These are phyloP conservation scores for Plodia interpunctella DNA, from an alignment of 1,140 invertebrate species.

Conservation along the genomic window DNA sequence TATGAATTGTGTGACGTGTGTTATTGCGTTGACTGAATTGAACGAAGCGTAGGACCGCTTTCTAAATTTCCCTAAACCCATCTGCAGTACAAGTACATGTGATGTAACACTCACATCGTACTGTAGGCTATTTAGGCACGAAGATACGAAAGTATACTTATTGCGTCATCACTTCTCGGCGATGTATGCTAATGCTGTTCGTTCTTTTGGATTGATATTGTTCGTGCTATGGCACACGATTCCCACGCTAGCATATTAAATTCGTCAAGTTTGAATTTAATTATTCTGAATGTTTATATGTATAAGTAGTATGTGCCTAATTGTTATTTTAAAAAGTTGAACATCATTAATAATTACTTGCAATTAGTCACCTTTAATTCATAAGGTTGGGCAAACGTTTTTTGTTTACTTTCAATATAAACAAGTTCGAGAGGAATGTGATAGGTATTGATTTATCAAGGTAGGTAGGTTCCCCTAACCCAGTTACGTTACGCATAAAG, in stretches of 20 bases:
- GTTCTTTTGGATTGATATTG: neutral
- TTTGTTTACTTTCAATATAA: neutral
- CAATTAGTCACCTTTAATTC: no score
- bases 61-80: slow-evolving; percentile 39
- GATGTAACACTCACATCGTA: slow-evolving; percentile 31
- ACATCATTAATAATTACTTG: no score
- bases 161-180: slow-evolving; percentile 16
- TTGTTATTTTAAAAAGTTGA: no score
- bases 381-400: neutral
- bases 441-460: slow-evolving; percentile 12
- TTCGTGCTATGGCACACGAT: neutral
- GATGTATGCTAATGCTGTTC: neutral
- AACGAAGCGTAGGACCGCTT: slow-evolving; percentile 32
- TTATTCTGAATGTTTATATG: no score
- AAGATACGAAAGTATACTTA: slow-evolving; percentile 12
- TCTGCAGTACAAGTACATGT: slow-evolving; percentile 21
- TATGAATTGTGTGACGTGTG: neutral
- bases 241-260: no score
- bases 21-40: neutral
- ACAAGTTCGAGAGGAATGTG: neutral
- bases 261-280: no score
- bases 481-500: slow-evolving; percentile 11
- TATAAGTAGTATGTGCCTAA: no score
- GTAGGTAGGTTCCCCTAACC: slow-evolving; percentile 22
- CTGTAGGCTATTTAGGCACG: slow-evolving; percentile 29